Evolutionary conservation across 2,113 vertebrate species (phyloP), one percentile per base, ranked within the genome.

Genomic region (Orycteropus afer): DNA sequence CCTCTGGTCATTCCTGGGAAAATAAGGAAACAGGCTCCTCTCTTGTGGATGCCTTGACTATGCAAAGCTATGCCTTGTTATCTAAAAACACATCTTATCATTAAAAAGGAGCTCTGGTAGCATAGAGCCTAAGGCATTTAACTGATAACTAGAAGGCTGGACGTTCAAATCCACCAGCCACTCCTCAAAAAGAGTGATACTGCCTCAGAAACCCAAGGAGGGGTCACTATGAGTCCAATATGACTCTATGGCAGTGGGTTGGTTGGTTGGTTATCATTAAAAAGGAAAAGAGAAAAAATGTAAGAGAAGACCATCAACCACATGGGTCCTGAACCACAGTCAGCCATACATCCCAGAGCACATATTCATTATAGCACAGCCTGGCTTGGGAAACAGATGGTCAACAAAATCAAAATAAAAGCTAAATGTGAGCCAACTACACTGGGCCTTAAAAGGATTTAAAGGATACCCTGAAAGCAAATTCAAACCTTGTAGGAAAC

Each of bases 41-140:
- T 34, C 13, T 13, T 47, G 5, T 3, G 29, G 76, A 17, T 20
- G 6, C 37, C 17, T 0, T 5, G 1, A 49, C n/a, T n/a, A n/a
- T n/a, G n/a, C n/a, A n/a, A n/a, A n/a, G n/a, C 40, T 93, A 59
- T 5, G 32, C 34, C 74, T 29, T n/a, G 34, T 49, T 45, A 83
- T 34, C 53, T 23, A 61, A 45, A 86, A 69, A 27, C 49, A 86
- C 45, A 93, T 2, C 2, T 79, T 23, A 86, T n/a, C n/a, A n/a
- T n/a, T n/a, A n/a, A n/a, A n/a, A n/a, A n/a, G n/a, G n/a, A n/a
- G n/a, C n/a, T n/a, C n/a, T n/a, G n/a, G n/a, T n/a, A n/a, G n/a
- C n/a, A n/a, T n/a, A n/a, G n/a, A n/a, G n/a, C n/a, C n/a, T n/a
- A n/a, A n/a, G n/a, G n/a, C n/a, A n/a, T n/a, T n/a, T n/a, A n/a